Percentiles rank a stretch among this genome's conserved stretches.
These are phyloP conservation scores for Cerceris ruficornis DNA, from an alignment of 2,888 invertebrate species.

Conservation along the genomic window DNA sequence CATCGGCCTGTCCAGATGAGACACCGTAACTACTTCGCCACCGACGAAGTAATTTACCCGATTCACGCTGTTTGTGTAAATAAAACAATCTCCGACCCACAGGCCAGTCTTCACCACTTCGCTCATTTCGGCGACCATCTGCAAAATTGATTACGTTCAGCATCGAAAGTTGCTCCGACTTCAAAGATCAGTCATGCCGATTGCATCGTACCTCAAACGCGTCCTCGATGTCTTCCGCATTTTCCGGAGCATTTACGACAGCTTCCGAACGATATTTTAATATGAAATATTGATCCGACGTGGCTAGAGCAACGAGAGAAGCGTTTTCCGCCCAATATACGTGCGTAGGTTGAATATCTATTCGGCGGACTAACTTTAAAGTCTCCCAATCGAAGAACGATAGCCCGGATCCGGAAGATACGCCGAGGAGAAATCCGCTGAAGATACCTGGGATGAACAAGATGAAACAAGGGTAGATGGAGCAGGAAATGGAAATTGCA, in stretches of 20 bases:
- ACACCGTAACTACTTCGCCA: constrained; percentile 98
- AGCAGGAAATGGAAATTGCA: background rate
- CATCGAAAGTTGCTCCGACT: background rate
- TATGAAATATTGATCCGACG: constrained; percentile 97
- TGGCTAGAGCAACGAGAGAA: constrained; percentile 95
- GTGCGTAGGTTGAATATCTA: constrained; percentile 96
- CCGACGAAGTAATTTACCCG: constrained; percentile 99
- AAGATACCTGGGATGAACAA: constrained; percentile 87
- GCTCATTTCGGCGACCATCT: constrained; percentile 93
- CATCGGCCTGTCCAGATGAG: constrained; percentile 98
- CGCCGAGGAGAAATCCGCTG: constrained; percentile 95
- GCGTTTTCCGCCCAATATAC: constrained; percentile 99
- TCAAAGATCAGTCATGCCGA: background rate
- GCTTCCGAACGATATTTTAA: constrained; percentile 93
- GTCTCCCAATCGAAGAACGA: constrained; percentile 98
- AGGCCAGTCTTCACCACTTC: constrained; percentile 97
- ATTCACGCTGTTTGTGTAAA: constrained; percentile 98
- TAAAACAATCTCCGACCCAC: constrained; percentile 99
- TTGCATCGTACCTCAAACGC: constrained; percentile 92
- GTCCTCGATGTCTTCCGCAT: constrained; percentile 92
- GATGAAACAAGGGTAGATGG: background rate
- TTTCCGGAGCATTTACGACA: constrained; percentile 90
- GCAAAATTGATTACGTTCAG: constrained; percentile 58
- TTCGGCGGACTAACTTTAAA: constrained; percentile 94
- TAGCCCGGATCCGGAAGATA: constrained; percentile 95